These are phyloP conservation scores for Cheilosia scutellata DNA, from an alignment of 2,888 invertebrate species.

Conservation along the genomic window DNA sequence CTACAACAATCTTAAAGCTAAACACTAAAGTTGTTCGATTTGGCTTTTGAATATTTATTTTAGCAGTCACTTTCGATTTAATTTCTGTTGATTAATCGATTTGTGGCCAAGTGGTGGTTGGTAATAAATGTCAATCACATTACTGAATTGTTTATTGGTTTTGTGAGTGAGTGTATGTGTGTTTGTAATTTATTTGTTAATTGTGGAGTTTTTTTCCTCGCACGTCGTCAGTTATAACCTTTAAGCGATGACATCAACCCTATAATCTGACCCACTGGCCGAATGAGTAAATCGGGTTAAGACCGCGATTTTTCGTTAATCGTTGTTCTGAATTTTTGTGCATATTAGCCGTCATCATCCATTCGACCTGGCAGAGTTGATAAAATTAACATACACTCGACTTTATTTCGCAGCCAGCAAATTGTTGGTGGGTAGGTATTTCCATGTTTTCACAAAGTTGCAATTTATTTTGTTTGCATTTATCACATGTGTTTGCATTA, in stretches of 20 bases:
- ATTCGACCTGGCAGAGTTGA: constrained; percentile 4
- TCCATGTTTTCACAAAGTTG: constrained; percentile 45
- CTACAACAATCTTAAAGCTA: constrained; percentile 24
- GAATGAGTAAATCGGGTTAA: not conserved
- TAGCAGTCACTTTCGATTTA: constrained; percentile 13
- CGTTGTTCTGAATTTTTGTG: not conserved
- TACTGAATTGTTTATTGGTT: constrained; percentile 1
- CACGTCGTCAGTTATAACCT: not conserved
- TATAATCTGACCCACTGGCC: constrained; percentile 10
- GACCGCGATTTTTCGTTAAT: not conserved
- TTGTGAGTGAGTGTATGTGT: constrained; percentile 21
- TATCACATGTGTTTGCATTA: constrained; percentile 41
- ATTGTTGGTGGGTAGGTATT: constrained; percentile 46
- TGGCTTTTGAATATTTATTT: constrained; percentile 1
- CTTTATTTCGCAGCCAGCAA: not conserved
- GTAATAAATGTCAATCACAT: constrained; percentile 38
- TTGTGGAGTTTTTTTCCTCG: no score
- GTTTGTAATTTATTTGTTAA: not conserved
- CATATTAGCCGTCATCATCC: not conserved
- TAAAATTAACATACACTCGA: constrained; percentile 47
- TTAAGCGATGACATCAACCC: constrained; percentile 28
- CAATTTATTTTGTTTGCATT: not conserved
- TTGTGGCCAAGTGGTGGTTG: constrained; percentile 18
- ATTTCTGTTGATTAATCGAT: constrained; percentile 49
- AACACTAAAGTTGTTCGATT: constrained; percentile 13